Evolutionary conservation across 92 coral and sea anemone species (phyloP).

Genomic region (Paragorgia papillata): DNA sequence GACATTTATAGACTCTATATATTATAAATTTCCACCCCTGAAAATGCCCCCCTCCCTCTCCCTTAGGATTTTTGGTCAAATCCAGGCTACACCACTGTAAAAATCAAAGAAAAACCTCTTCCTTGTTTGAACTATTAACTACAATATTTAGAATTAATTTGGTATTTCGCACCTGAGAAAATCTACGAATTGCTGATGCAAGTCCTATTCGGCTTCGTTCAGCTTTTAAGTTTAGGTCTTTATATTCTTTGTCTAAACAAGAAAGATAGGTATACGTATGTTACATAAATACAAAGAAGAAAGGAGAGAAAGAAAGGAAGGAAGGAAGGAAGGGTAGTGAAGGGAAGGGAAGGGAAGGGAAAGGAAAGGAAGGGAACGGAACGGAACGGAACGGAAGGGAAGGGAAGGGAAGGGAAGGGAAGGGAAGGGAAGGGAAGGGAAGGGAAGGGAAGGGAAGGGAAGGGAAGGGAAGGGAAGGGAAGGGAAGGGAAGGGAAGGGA

Average conservation of each 20-base stretch:
- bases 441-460: neutral
- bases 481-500: neutral
- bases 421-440: neutral
- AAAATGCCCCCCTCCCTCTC: too few species aligned
- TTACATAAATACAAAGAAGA: neutral
- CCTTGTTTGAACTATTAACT: too few species aligned
- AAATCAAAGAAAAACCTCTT: too few species aligned
- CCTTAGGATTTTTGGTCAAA: too few species aligned
- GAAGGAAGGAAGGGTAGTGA: neutral
- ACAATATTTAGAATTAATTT: neutral
- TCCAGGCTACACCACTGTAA: too few species aligned
- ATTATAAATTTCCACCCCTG: too few species aligned
- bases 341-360: neutral
- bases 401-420: neutral
- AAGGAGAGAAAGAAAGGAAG: neutral
- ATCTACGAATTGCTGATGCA: conserved; percentile 82
- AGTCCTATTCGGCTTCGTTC: conserved; percentile 81
- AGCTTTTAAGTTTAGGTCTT: conserved; percentile 78
- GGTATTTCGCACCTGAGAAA: conserved; percentile 73
- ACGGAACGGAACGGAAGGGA: too few species aligned
- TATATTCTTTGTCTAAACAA: conserved; percentile 83
- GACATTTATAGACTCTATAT: too few species aligned
- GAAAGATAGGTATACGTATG: neutral
- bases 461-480: neutral
- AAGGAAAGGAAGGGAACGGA: too few species aligned